Base-by-base conservation (phyloP, 2,113 vertebrate genomes). In the Lathamus discolor region DNA sequence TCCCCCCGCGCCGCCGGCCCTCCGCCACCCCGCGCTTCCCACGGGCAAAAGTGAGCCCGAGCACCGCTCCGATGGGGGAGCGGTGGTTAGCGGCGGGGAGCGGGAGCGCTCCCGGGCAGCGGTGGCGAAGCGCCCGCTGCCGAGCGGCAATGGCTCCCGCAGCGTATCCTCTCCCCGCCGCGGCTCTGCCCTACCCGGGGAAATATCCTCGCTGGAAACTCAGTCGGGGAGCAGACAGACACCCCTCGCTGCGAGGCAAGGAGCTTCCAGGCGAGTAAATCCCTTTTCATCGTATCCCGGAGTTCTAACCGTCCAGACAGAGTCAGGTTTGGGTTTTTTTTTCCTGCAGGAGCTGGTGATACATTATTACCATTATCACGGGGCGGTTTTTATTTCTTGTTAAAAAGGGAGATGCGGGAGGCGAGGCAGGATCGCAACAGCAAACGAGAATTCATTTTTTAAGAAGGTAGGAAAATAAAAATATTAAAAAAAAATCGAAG, bases 251-350 rank as follows among this genome's bases (percentile, higher is more conserved):
- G 70, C 25, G 46, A 87, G 80, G n/a, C 74, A 27, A 70, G 78
- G 78, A 93, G 70, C 77, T 95, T 92, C 77, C 93, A 90, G n/a
- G 61, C n/a, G 88, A 93, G 90, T 49, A 74, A 59, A 59, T 10
- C 33, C 68, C 66, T 49, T 92, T 37, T 44, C 62, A 49, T 73
- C 62, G 44, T 83, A 63, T 64, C 84, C 76, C 33, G 28, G 33
- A 72, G 81, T 43, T 68, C 22, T 33, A 48, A 92, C 44, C 7
- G 39, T 74, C 79, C 96, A 88, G 49, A 61, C 44, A 19, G 44
- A 86, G 79, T 70, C 91, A 80, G 86, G 49, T 94, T 93, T 88
- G 55, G 55, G 10, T 20, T 94, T 93, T 94, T 86, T 59, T 54
- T 17, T 22, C 33, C 91, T 92, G 68, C 17, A 33, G 73, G 35